phyloP scores from a whole-genome alignment of 2,113 vertebrate genomes.

The Neotoma lepida region DNA sequence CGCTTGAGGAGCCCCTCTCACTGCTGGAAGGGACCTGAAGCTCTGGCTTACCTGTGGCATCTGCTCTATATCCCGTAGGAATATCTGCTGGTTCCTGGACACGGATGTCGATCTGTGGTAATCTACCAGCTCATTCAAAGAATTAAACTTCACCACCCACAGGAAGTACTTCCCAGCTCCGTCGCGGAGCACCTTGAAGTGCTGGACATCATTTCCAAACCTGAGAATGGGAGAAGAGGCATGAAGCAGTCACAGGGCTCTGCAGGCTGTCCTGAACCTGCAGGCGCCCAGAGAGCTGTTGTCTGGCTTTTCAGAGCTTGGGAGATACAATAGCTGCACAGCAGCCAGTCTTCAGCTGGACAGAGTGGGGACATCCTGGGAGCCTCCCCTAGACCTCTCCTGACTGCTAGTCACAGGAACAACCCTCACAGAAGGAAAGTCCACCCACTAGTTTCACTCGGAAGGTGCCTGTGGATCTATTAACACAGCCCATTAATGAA shows the following conservation, averaged over 20 bases:
- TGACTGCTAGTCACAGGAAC: neutral
- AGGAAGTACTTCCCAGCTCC: slow-evolving; percentile 99
- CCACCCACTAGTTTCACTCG: neutral
- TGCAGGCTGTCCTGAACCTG: accelerated
- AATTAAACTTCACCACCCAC: slow-evolving; percentile 99
- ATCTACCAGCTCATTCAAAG: slow-evolving; percentile 98
- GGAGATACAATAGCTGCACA: neutral
- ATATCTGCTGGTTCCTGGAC: slow-evolving; percentile 99
- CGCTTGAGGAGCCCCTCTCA: neutral
- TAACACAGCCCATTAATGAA: neutral
- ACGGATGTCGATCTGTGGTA: slow-evolving; percentile 99
- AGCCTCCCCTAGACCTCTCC: neutral
- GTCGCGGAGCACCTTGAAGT: slow-evolving; percentile 98
- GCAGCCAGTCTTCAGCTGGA: neutral
- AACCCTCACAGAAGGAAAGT: neutral
- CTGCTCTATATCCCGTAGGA: slow-evolving; percentile 98
- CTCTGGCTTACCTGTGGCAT: slow-evolving; percentile 92
- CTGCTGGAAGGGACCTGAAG: neutral
- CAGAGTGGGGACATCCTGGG: neutral
- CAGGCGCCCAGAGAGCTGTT: accelerated
- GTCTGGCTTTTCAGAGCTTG: neutral
- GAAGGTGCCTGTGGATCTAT: neutral
- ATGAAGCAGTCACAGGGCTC: neutral
- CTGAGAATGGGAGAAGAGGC: slow-evolving; percentile 76
- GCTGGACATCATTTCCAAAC: slow-evolving; percentile 98